phyloP scores from a whole-genome alignment of 2,888 invertebrate species.

The Liopterus haemorrhoidalis region DNA sequence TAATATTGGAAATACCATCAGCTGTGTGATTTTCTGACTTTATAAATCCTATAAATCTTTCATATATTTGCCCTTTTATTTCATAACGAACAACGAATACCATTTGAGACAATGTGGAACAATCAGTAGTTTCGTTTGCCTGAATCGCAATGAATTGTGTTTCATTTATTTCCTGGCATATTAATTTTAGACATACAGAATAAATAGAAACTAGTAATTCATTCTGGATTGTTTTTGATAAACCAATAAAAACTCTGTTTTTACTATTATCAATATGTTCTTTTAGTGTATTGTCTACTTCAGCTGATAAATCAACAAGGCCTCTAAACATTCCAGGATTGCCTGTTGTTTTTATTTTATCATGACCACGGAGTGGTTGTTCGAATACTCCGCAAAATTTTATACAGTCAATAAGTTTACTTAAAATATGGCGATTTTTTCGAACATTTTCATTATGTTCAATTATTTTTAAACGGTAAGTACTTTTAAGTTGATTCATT shows the following conservation, averaged over 20 bases:
- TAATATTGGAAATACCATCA: conserved; percentile 23
- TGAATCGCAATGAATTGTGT: conserved; percentile 28
- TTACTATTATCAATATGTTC: conserved; percentile 27
- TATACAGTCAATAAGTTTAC: conserved; percentile 32
- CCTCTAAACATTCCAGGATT: conserved; percentile 31
- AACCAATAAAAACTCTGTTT: conserved; percentile 30
- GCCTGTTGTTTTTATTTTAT: conserved; percentile 24
- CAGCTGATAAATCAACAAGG: conserved; percentile 29
- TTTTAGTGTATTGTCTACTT: conserved; percentile 28
- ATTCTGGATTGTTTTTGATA: conserved; percentile 32
- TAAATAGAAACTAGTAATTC: conserved; percentile 33
- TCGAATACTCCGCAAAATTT: conserved; percentile 33
- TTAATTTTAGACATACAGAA: conserved; percentile 28
- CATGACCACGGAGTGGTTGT: conserved; percentile 30
- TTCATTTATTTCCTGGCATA: conserved; percentile 26
- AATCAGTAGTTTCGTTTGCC: conserved; percentile 33
- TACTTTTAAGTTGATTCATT: not conserved
- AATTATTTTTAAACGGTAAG: not conserved
- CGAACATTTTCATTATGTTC: conserved; percentile 24
- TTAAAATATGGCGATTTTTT: conserved; percentile 29
- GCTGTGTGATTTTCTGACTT: conserved; percentile 18
- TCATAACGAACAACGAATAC: conserved; percentile 32
- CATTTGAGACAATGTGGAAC: conserved; percentile 24
- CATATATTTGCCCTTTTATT: conserved; percentile 23
- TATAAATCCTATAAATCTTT: conserved; percentile 32